These are phyloP conservation scores for Eira barbara DNA, from an alignment of 2,113 vertebrate species.

Conservation along the genomic window DNA sequence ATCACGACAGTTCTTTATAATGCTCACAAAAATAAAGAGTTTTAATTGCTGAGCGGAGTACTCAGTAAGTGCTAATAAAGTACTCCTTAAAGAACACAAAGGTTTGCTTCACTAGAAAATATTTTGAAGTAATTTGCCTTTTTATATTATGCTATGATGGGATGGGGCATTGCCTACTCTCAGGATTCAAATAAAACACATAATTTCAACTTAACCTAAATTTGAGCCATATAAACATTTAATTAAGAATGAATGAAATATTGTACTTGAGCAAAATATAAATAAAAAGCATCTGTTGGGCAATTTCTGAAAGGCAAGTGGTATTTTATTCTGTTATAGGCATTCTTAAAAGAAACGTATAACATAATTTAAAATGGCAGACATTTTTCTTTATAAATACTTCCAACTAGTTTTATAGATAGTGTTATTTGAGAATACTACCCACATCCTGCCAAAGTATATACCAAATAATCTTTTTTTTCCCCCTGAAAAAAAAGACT, in stretches of 20 bases:
- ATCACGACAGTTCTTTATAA: neutral
- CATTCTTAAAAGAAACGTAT: slow-evolving; percentile 30
- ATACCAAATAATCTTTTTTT: neutral
- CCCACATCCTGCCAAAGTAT: slow-evolving; percentile 27
- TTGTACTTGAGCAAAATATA: slow-evolving; percentile 64
- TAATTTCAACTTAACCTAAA: slow-evolving; percentile 71
- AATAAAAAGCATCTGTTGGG: slow-evolving; percentile 73
- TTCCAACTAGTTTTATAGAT: slow-evolving; percentile 39
- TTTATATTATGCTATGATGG: neutral
- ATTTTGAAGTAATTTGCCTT: slow-evolving; percentile 47
- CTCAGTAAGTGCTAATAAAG: slow-evolving; percentile 11
- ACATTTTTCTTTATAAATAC: slow-evolving; percentile 35
- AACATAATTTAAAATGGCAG: slow-evolving; percentile 61
- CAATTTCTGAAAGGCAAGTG: slow-evolving; percentile 60
- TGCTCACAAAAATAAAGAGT: neutral
- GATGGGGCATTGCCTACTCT: slow-evolving; percentile 28
- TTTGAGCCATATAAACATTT: slow-evolving; percentile 75
- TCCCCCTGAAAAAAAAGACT: too few relatives aligned
- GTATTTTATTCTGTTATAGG: slow-evolving; percentile 48
- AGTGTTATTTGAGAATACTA: slow-evolving; percentile 12
- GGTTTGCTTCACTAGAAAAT: slow-evolving; percentile 54
- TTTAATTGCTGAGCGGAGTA: neutral
- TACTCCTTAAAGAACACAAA: neutral
- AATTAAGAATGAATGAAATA: slow-evolving; percentile 76
- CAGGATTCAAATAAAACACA: slow-evolving; percentile 76